Conservation (phyloP, 2,888 invertebrate genomes). For the Agrypnus murinus region DNA sequence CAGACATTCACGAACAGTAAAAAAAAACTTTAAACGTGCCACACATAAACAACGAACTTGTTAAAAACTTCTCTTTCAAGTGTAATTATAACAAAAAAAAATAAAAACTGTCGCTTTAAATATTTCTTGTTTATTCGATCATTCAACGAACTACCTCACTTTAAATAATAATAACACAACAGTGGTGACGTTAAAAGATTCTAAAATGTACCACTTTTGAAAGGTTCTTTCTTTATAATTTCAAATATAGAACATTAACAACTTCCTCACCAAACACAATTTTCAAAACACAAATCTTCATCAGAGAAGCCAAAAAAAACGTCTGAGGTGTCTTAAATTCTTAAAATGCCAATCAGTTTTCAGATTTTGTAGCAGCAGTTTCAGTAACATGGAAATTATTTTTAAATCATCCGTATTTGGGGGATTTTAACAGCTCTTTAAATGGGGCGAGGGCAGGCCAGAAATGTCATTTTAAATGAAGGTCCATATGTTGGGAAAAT, state of each 20-base stretch:
- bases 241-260: background rate
- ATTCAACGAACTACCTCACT: constrained; percentile 9
- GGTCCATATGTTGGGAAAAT: constrained; percentile 58
- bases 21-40: too few relatives aligned
- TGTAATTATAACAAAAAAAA: constrained; percentile 32
- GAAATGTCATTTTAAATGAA: constrained; percentile 34
- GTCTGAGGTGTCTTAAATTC: background rate
- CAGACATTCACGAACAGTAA: too few relatives aligned
- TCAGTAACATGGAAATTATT: constrained; percentile 3
- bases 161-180: constrained; percentile 22
- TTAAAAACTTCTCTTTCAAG: constrained; percentile 18
- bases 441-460: constrained; percentile 21
- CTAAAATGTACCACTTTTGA: constrained; percentile 24
- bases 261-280: constrained; percentile 9
- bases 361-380: constrained; percentile 4
- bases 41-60: too few relatives aligned
- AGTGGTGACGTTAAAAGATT: constrained; percentile 34
- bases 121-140: constrained; percentile 38
- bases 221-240: constrained; percentile 27
- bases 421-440: too few relatives aligned
- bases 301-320: background rate
- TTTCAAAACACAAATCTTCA: background rate
- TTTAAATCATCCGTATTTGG: constrained; percentile 2
- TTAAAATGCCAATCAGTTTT: background rate
- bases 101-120: constrained; percentile 34